Evolutionary conservation across 1,140 invertebrate genomes (phyloP), one percentile per base, ranked within the genome.

Genomic region (Drosophila funebris): DNA sequence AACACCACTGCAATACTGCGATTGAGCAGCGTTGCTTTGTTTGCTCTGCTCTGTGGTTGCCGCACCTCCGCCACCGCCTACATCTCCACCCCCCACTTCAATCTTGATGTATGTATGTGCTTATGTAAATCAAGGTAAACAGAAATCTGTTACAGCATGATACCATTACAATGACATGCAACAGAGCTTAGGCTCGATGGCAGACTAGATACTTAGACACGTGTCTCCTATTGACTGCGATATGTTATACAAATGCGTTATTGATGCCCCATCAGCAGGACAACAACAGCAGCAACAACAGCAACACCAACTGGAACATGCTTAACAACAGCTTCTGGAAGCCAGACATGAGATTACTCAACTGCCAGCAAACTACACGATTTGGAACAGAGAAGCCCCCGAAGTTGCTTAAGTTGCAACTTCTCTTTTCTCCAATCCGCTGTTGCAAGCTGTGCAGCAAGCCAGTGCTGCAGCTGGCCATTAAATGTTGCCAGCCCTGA

Each of bases 111-210:
- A n/a, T n/a, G n/a, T n/a, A n/a, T n/a, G 63, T 73, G 68, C 76
- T 66, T 82, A 88, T 88, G 83, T 71, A 88, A 88, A 88, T 88
- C 83, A 88, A 88, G 83, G 78, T 88, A 88, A 83, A 88, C 83
- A 79, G 64, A 82, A 88, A 88, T 88, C 79, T 83, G 83, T 83
- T 83, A 73, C 75, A 83, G 64, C 72, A 68, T 88, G 83, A 88
- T 88, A 88, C 83, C 75, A 78, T 88, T 88, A 78, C 78, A 85
- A 82, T 87, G 74, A 78, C 78, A 85, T 85, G 81, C 70, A 87
- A 87, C 61, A 22, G 24, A 50, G 52, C 68, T 57, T 66, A 64
- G 68, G 61, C 61, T 71, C 31, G 48, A 46, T 39, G 37, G 56
- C 37, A 53, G 24, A 62, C 78, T 81, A 78, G 82, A 87, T 85